Evolutionary conservation across 2,888 invertebrate species (phyloP).

Genomic region (Eueremaeus valkanovi): DNA sequence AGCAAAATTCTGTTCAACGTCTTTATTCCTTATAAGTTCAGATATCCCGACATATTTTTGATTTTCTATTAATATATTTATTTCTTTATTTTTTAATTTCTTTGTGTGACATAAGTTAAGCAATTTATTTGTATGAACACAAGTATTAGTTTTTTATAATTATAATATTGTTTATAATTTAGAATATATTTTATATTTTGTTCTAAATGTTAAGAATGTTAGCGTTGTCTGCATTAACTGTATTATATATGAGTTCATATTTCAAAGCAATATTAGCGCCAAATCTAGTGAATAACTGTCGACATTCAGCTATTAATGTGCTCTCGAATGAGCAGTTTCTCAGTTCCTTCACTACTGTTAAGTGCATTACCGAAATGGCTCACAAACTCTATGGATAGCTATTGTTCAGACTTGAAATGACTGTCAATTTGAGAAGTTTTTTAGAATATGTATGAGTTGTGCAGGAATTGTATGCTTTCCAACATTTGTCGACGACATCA

Average conservation of each 20-base stretch:
- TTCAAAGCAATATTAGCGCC: not conserved
- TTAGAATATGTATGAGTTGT: not conserved
- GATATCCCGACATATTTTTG: too few species aligned
- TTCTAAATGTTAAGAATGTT: too few species aligned
- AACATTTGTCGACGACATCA: not conserved
- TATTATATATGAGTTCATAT: not conserved
- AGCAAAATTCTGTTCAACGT: too few species aligned
- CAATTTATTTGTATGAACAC: too few species aligned
- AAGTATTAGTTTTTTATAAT: too few species aligned
- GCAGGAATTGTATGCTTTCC: not conserved
- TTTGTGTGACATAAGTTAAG: too few species aligned
- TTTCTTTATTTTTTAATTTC: too few species aligned
- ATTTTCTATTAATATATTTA: too few species aligned
- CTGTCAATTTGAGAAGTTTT: conserved; percentile 16
- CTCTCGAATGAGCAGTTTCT: not conserved
- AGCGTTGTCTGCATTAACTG: too few species aligned
- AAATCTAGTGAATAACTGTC: not conserved
- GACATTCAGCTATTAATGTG: conserved; percentile 14
- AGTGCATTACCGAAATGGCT: conserved; percentile 3
- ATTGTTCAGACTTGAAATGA: conserved; percentile 22
- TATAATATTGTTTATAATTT: too few species aligned
- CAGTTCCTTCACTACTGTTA: not conserved
- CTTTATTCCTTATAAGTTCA: too few species aligned
- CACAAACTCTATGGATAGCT: not conserved
- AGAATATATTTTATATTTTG: too few species aligned